Base-by-base conservation (phyloP, 2,113 vertebrate species). In the Halichoerus grypus region DNA sequence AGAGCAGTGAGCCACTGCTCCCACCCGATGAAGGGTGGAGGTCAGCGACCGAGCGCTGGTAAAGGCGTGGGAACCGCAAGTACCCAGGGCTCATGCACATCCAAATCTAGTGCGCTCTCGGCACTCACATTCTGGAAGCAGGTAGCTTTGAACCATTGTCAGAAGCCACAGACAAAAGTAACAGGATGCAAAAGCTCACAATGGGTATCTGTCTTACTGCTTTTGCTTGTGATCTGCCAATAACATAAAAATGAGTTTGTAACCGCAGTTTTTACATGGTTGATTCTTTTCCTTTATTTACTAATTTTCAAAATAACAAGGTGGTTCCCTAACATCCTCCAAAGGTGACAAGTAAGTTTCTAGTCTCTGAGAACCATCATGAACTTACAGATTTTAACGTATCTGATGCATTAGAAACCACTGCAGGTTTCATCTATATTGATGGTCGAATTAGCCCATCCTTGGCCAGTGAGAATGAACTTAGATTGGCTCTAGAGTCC, bases 51-150 rank as follows among this genome's bases (percentile, higher is more conserved):
- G 13, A 0, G 1, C 2, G 18, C 63, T 57, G 13, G 13, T 7
- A 28, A 28, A 10, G 7, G 14, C 21, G 22, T 6, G 10, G 28
- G 19, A n/a, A 16, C 42, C 26, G 1, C 13, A 57, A 81, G 19
- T 3, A 46, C 15, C 14, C 7, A 10, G 24, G 5, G 21, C 31
- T 16, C 2, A 0, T 63, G 31, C 42, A 36, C 0, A 0, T 4
- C 10, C 61, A 89, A 11, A 39, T 8, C 14, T 51, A 28, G 31
- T 9, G 13, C 49, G 39, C 67, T 22, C 19, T 19, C 26, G 36
- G 53, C 14, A 51, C 16, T 46, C 39, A 33, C 19, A 31, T n/a
- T 49, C 63, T 80, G 7, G 36, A 46, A 55, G 63, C 10, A 21
- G 22, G 61, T 46, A 12, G 21, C 49, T 59, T 0, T 33, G 94